Evolutionary conservation across 2,797 vertebrate genomes (phyloP).

Genomic region (Octomys mimax): DNA sequence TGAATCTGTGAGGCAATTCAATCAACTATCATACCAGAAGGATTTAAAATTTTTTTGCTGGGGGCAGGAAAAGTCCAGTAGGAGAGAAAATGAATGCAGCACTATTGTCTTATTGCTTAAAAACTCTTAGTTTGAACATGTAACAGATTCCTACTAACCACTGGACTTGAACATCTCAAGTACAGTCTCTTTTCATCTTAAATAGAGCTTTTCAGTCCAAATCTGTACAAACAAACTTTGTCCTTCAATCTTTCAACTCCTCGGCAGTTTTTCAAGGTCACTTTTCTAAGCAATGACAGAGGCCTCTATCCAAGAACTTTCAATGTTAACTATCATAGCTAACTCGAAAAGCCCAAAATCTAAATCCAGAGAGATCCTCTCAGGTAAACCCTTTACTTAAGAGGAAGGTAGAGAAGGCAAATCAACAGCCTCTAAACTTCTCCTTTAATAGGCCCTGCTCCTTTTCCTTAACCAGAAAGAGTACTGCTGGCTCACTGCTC

Average conservation of each 20-base stretch:
- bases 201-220: slow-evolving; percentile 67
- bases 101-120: slow-evolving; percentile 46
- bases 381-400: slow-evolving; percentile 63
- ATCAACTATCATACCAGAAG: slow-evolving; percentile 60
- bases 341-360: slow-evolving; percentile 72
- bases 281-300: slow-evolving; percentile 85
- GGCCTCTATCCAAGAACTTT: slow-evolving; percentile 89
- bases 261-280: slow-evolving; percentile 96
- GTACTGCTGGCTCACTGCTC: slow-evolving; percentile 85
- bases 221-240: slow-evolving; percentile 92
- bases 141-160: slow-evolving; percentile 61
- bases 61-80: slow-evolving; percentile 35
- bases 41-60: slow-evolving; percentile 59
- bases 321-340: slow-evolving; percentile 85
- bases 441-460: slow-evolving; percentile 32
- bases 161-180: slow-evolving; percentile 53
- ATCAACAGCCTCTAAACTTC: slow-evolving; percentile 74
- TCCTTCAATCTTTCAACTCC: slow-evolving; percentile 93
- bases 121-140: slow-evolving; percentile 76
- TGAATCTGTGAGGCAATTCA: slow-evolving; percentile 60
- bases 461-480: slow-evolving; percentile 50
- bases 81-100: slow-evolving; percentile 67
- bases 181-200: slow-evolving; percentile 66
- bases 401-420: slow-evolving; percentile 49
- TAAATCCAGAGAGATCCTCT: slow-evolving; percentile 64